A percentile compares a stretch with the other conserved stretches of the same genome.
Conservation (phyloP, 2,113 vertebrate species). For the Aepyceros melampus region DNA sequence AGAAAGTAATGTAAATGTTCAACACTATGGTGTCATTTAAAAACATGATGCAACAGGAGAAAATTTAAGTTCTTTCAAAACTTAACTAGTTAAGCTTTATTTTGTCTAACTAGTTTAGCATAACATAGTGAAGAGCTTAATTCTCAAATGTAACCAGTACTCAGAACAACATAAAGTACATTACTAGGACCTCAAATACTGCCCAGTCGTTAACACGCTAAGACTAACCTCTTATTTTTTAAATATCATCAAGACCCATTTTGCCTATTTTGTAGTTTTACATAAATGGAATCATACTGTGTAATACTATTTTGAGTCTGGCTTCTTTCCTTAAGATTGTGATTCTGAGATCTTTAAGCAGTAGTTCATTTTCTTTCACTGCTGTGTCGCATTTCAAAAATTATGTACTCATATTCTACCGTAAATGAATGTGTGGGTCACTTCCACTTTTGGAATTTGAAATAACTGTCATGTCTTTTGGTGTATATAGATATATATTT, state of each 20-base stretch:
- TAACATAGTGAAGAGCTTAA: background rate
- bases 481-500: background rate
- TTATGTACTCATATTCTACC: background rate
- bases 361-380: background rate
- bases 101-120: background rate
- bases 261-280: background rate
- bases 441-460: background rate
- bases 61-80: background rate
- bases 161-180: background rate
- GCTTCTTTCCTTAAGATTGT: background rate
- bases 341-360: background rate
- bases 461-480: background rate
- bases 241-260: background rate
- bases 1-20: background rate
- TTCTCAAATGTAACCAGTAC: background rate
- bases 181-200: background rate
- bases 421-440: background rate
- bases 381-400: background rate
- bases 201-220: background rate
- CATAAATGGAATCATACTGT: background rate
- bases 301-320: background rate
- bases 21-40: background rate
- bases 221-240: background rate
- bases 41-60: background rate
- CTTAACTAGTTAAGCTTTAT: background rate